Evolutionary conservation across 2,797 vertebrate species (phyloP).

Genomic region (Parauchenoglanis punctatus): DNA sequence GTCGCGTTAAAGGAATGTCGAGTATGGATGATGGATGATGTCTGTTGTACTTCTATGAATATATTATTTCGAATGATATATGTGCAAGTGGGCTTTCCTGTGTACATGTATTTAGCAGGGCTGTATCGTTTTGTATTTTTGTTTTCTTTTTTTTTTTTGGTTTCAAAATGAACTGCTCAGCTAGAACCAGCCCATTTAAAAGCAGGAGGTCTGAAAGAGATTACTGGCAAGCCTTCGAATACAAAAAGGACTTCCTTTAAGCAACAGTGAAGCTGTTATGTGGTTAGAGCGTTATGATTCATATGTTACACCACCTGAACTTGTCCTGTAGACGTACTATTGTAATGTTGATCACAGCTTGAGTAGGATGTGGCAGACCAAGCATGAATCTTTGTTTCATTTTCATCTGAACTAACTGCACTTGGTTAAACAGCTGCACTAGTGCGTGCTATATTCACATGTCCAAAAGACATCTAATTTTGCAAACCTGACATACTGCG

Average conservation of each 20-base stretch:
- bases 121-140: neutral
- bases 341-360: constrained; percentile 19
- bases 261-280: constrained; percentile 23
- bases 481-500: neutral
- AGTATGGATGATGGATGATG: constrained; percentile 58
- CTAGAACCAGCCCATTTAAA: constrained; percentile 11
- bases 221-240: constrained; percentile 27
- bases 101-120: constrained; percentile 45
- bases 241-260: constrained; percentile 30
- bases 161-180: constrained; percentile 14
- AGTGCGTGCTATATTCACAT: neutral
- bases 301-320: constrained; percentile 20
- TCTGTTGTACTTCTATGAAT: constrained; percentile 53
- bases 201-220: neutral
- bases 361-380: constrained; percentile 39
- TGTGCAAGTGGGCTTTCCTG: constrained; percentile 57
- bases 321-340: neutral
- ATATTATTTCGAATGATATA: constrained; percentile 55
- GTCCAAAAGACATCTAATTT: neutral
- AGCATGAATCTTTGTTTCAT: constrained; percentile 44
- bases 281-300: constrained; percentile 26
- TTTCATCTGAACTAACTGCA: constrained; percentile 36
- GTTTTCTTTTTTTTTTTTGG: neutral
- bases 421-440: constrained; percentile 17
- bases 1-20: constrained; percentile 53